Base-by-base conservation (phyloP, 2,888 invertebrate species). In the Clistopyga incitator region DNA sequence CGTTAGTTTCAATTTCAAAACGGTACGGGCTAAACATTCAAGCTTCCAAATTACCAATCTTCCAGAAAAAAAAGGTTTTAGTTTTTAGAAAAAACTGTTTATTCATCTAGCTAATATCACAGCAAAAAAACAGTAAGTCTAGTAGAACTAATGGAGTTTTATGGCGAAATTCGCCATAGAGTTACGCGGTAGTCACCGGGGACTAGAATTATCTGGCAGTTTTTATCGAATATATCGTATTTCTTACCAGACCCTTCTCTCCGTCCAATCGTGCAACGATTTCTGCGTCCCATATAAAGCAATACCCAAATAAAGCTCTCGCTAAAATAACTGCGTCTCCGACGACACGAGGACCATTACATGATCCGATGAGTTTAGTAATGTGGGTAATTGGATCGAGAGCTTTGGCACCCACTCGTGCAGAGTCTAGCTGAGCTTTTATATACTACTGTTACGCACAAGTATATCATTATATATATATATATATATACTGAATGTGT, bases 371-470 rank as follows among this genome's bases (percentile, higher is more conserved):
- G 79, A 64, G 78, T 84, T 84, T 84, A 74, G 84, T 84, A 78
- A 84, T 81, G 80, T 84, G 74, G 84, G 84, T 81, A 84, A 84
- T 84, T 81, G 84, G 84, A 84, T 84, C 84, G 84, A 81, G 81
- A 84, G 81, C 81, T 84, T 84, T 84, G 81, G 84, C 84, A 84
- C 74, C 72, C 78, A 80, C 74, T 84, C 68, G 80, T 81, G 64
- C 64, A 80, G 61, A 34, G 29, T 77, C 68, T 70, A 80, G 77
- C 64, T 56, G 67, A 25, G 56, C 79, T 76, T 71, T 76, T 72
- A 67, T 78, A 72, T 67, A 79, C 61, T 64, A 0, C 59, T 64
- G 56, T 50, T 20, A 67, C 74, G 65, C 65, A 52, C 75, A 34
- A 13, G 13, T 59, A 45, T 11, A 38, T 65, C 29, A 10, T n/a